Conservation (phyloP, 2,113 vertebrate genomes). For the Pardalotus punctatus region DNA sequence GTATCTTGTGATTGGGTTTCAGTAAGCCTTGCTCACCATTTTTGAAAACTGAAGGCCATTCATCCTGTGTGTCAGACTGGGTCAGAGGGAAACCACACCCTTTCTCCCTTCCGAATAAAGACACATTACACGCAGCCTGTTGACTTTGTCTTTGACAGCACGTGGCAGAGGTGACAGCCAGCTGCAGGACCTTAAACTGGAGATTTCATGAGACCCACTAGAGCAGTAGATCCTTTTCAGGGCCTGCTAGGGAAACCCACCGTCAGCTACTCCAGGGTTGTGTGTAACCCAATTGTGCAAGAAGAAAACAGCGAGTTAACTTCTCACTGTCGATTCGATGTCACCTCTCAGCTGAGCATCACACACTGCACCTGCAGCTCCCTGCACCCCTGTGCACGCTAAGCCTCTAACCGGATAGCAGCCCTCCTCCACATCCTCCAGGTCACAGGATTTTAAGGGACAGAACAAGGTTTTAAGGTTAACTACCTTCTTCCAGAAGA, state of each 20-base stretch:
- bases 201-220: not conserved
- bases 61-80: not conserved
- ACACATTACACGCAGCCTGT: not conserved
- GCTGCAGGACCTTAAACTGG: not conserved
- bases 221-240: not conserved
- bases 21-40: not conserved
- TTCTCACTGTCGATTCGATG: accelerated
- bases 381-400: accelerated
- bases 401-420: not conserved
- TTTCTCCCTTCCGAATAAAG: not conserved
- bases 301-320: not conserved
- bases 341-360: not conserved
- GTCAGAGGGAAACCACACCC: not conserved
- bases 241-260: not conserved
- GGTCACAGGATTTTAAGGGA: not conserved
- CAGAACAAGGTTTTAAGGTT: not conserved
- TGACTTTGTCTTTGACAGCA: not conserved
- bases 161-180: not conserved
- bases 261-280: accelerated
- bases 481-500: not conserved
- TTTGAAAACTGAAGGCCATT: not conserved
- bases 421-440: not conserved
- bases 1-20: not conserved
- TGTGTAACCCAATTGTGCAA: not conserved
- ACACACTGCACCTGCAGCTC: not conserved